Conservation (phyloP, 2,797 vertebrate genomes). For the Melanogrammus aeglefinus region DNA sequence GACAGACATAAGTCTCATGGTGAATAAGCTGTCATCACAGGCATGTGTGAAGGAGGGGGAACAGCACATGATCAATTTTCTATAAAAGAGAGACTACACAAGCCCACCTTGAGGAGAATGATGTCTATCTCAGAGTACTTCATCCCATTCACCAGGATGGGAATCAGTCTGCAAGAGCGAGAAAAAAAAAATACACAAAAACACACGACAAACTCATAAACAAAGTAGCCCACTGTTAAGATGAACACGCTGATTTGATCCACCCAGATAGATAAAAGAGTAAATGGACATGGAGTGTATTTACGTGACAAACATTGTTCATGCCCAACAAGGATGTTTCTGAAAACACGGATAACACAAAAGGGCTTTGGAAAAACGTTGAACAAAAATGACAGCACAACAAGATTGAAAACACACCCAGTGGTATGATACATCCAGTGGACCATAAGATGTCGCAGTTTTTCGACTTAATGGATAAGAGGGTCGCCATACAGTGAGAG, state of each 20-base stretch:
- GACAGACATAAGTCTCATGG: slow-evolving; percentile 35
- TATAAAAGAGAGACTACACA: slow-evolving; percentile 4
- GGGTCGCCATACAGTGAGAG: not conserved
- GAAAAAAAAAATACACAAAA: slow-evolving; percentile 3
- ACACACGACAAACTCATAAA: slow-evolving; percentile 1
- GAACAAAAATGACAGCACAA: not conserved
- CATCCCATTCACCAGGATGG: slow-evolving; percentile 94
- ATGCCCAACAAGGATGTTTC: not conserved
- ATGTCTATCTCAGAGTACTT: slow-evolving; percentile 97
- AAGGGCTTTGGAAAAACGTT: not conserved
- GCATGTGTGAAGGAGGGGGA: not conserved
- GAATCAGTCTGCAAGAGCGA: slow-evolving; percentile 75
- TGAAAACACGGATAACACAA: not conserved
- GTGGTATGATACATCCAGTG: not conserved
- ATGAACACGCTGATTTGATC: slow-evolving; percentile 2
- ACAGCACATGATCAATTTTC: not conserved
- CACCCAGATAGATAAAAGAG: not conserved
- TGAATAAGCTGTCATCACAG: slow-evolving; percentile 45
- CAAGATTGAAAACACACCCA: not conserved
- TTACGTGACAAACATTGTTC: not conserved
- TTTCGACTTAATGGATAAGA: not conserved
- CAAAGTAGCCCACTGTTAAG: not conserved
- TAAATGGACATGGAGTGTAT: not conserved
- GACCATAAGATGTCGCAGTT: not conserved
- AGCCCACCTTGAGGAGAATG: slow-evolving; percentile 87